A percentile compares a stretch with the other conserved stretches of the same genome.
phyloP scores from a whole-genome alignment of 2,888 invertebrate genomes.

The Endomychus coccineus region DNA sequence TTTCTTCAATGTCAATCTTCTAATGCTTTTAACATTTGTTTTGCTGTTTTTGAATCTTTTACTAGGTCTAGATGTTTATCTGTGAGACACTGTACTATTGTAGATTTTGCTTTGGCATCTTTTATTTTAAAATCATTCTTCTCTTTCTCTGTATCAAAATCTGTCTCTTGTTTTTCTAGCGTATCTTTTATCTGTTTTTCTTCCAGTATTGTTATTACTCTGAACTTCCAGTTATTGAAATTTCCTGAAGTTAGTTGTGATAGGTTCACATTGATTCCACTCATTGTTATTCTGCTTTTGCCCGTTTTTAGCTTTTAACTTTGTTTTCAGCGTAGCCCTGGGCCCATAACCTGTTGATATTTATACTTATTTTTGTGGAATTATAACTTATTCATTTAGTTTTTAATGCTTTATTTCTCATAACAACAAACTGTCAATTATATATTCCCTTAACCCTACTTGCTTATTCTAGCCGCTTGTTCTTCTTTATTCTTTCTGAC shows the following conservation, averaged over 20 bases:
- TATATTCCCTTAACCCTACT: too few species aligned
- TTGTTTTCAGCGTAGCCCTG: too few species aligned
- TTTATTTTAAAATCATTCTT: constrained; percentile 15
- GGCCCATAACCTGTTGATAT: too few species aligned
- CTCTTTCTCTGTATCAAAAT: constrained; percentile 3
- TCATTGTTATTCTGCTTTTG: too few species aligned
- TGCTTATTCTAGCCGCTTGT: too few species aligned
- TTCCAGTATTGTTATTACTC: constrained; percentile 1
- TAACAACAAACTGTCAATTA: too few species aligned
- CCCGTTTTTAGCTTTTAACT: too few species aligned
- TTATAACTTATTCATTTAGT: too few species aligned
- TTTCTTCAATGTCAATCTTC: constrained; percentile 24
- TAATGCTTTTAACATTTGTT: constrained; percentile 21
- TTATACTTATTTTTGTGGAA: too few species aligned
- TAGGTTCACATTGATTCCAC: too few species aligned
- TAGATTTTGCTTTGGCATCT: constrained; percentile 20
- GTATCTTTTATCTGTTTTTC: constrained; percentile 2
- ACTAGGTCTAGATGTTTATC: constrained; percentile 23
- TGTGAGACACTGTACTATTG: constrained; percentile 23
- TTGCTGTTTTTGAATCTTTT: constrained; percentile 21
- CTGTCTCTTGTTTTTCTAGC: background rate
- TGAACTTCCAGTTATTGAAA: constrained; percentile 9
- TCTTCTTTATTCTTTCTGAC: too few species aligned
- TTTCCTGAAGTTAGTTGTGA: constrained; percentile 1
- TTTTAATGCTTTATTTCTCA: too few species aligned